Conservation (phyloP, 1,140 invertebrate genomes). For the Leguminivora glycinivorella region DNA sequence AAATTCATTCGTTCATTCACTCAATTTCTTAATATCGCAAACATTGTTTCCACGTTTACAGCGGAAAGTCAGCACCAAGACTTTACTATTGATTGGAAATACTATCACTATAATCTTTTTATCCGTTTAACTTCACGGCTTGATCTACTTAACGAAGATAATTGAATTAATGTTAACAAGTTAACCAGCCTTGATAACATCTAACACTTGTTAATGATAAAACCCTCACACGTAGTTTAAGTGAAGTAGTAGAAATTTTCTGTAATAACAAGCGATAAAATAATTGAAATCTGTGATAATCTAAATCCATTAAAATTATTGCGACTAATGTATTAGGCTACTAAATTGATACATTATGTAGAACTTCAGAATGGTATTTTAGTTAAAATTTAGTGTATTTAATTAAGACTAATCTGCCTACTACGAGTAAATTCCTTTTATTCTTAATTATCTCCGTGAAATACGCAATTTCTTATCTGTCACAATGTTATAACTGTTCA, state of each 20-base stretch:
- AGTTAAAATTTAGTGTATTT: too few relatives aligned
- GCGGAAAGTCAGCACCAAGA: neutral
- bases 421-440: neutral
- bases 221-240: too few relatives aligned
- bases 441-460: neutral
- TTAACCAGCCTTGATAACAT: conserved; percentile 17
- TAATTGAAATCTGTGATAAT: too few relatives aligned
- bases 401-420: too few relatives aligned
- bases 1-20: too few relatives aligned
- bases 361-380: too few relatives aligned
- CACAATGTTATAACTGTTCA: neutral
- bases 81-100: conserved; percentile 14
- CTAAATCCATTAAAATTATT: too few relatives aligned
- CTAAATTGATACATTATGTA: too few relatives aligned
- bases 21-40: neutral
- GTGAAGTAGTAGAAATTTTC: too few relatives aligned
- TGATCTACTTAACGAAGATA: conserved; percentile 17
- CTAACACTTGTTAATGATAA: conserved; percentile 2
- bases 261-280: too few relatives aligned
- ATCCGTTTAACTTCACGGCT: conserved; percentile 11
- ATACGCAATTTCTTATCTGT: conserved; percentile 7
- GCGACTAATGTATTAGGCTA: too few relatives aligned
- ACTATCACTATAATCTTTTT: conserved; percentile 13
- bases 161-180: conserved; percentile 25
- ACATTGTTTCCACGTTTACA: neutral